Evolutionary conservation across 2,888 invertebrate genomes (phyloP), one percentile per base, ranked within the genome.

Genomic region (Apamea monoglypha): DNA sequence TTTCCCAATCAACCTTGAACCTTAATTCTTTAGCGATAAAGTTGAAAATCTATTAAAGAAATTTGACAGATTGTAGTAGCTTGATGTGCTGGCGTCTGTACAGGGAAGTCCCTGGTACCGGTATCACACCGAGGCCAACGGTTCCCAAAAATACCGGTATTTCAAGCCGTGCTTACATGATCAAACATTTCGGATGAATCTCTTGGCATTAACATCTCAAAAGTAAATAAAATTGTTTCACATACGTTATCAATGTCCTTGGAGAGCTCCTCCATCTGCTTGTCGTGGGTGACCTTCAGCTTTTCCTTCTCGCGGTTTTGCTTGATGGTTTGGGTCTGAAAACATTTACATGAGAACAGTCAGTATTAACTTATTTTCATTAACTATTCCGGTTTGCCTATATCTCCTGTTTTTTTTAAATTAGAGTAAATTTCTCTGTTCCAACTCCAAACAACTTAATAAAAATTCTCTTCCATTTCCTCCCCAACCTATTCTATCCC

Each of bases 241-340:
- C 97, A 96, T 93, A 98, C 98, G 95, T 98, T 98, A 94, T 99
- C 98, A 90, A 99, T 98, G 93, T 99, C 99, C 94, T 98, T 98
- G 85, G 98, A 97, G 84, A 99, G 97, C 93, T 99, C 99, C 89
- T 99, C 99, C 92, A 98, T 97, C 94, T 99, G 99, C 92, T 99
- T 99, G 91, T 98, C 98, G 93, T 99, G 99, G 66, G 98, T 98
- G 76, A 98, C 98, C 93, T 99, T 98, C 87, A 99, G 97, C 94
- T 99, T 99, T 88, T 99, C 99, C 94, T 98, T 98, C 94, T 99
- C 99, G 87, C 99, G 98, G 80, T 98, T 98, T 92, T 99, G 99
- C 92, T 99, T 99, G 93, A 99, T 98, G 78, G 98, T 98, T 75
- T 98, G 98, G 84, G 97, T 98, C 97, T 97, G 94, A 5, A 95